Base-by-base conservation (phyloP, 1,140 invertebrate genomes). In the Ridgeia piscesae region DNA sequence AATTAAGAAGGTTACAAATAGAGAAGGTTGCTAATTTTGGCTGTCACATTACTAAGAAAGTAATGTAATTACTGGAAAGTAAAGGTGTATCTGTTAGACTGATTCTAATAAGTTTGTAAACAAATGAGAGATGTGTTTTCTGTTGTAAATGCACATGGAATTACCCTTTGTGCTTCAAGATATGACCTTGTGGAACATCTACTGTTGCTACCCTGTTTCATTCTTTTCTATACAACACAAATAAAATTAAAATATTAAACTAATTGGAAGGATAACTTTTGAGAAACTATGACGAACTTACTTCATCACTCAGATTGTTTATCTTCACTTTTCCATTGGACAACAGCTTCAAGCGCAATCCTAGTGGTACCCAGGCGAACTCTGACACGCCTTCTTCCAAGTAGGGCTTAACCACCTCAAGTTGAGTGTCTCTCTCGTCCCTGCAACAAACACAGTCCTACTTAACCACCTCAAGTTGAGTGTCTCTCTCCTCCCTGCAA, bases 291-390 rank as follows among this genome's bases (percentile, higher is more conserved):
- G 58, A 77, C 58, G 17, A 77, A 77, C 58, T 77, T 77, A 77
- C 58, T 77, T 77, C 58, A 93, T 95, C 94, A 58, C 95, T 94
- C 27, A 94, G 93, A 90, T 96, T 95, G 9, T 94, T 93, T 35
- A 96, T 94, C 42, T 93, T 93, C 21, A 96, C 93, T 50, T 93
- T 94, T 11, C 95, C 95, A 91, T 95, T 94, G 17, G 94, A 94
- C 88, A 94, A 93, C n/a, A 96, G 93, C 48, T 94, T 94, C 9
- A 96, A 93, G 92, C 95, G 94, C 6, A 96, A 93, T 11, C 93
- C 95, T 35, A 95, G 92, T 11, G 96, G 96, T 33, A 96, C 94
- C 96, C 96, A 96, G 31, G 93, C 27, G n/a, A 58, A 33, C 33
- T 92, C 77, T 34, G 89, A 90, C 14, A 35, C 89, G n/a, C 58